phyloP scores from a whole-genome alignment of 2,113 vertebrate genomes.

The Myanophis thanlyinensis region DNA sequence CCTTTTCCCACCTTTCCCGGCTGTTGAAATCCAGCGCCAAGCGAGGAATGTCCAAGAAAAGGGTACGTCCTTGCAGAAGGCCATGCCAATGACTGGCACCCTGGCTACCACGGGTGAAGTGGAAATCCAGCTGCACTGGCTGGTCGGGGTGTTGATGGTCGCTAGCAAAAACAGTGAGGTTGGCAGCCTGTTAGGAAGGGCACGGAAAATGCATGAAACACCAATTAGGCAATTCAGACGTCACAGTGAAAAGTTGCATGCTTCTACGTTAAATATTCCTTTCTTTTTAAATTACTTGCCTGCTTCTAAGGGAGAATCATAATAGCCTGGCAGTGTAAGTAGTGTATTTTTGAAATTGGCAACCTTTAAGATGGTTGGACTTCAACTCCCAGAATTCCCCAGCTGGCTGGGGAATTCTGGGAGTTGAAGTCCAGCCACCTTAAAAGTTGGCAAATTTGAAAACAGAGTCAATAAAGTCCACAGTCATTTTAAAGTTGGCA shows the following conservation, averaged over 20 bases:
- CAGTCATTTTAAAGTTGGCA: too few species aligned
- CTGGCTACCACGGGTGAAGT: slow-evolving; percentile 45
- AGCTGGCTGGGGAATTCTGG: too few species aligned
- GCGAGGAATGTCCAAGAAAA: slow-evolving; percentile 59
- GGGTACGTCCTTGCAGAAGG: slow-evolving; percentile 42
- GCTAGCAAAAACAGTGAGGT: slow-evolving; percentile 55
- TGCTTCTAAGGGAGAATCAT: neutral
- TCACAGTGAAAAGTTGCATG: neutral
- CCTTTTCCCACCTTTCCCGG: slow-evolving; percentile 52
- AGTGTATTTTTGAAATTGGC: neutral
- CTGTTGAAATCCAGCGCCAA: slow-evolving; percentile 51
- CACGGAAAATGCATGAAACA: neutral
- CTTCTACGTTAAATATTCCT: neutral
- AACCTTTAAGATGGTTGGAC: neutral
- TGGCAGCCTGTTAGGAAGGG: slow-evolving; percentile 45
- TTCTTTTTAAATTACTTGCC: neutral
- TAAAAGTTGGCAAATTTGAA: neutral
- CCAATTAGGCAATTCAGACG: neutral
- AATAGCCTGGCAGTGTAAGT: neutral
- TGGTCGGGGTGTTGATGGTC: slow-evolving; percentile 34
- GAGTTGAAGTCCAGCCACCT: too few species aligned
- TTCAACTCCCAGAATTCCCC: neutral
- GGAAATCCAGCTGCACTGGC: slow-evolving; percentile 59
- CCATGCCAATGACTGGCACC: slow-evolving; percentile 60
- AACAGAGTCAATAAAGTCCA: too few species aligned